phyloP scores from a whole-genome alignment of 2,797 vertebrate genomes.

The Spinus pinus region DNA sequence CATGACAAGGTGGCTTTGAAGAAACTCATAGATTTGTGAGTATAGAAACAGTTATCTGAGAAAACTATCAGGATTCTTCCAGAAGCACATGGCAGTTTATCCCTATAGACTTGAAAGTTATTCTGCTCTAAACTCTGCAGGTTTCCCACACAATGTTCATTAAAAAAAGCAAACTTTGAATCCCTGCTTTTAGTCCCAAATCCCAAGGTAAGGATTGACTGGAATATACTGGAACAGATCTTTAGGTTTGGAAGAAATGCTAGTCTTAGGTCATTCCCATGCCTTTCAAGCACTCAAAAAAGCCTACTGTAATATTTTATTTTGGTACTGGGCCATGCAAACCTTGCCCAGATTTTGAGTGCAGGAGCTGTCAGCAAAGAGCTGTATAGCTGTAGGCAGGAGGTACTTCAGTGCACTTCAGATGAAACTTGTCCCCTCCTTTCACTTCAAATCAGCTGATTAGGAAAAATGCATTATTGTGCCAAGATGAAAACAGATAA shows the following conservation, averaged over 20 bases:
- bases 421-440: neutral
- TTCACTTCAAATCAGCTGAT: constrained; percentile 31
- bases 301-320: constrained; percentile 29
- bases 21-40: neutral
- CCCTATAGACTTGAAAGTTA: neutral
- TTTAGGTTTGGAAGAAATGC: constrained; percentile 32
- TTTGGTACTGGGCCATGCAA: constrained; percentile 20
- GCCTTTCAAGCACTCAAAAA: constrained; percentile 21
- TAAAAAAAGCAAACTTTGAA: constrained; percentile 44
- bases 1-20: neutral
- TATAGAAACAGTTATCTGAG: neutral
- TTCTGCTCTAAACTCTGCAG: neutral
- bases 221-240: constrained; percentile 55
- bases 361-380: neutral
- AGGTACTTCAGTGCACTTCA: neutral
- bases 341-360: constrained; percentile 11
- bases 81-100: neutral
- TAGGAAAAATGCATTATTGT: neutral
- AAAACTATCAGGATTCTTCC: neutral
- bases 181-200: constrained; percentile 24
- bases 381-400: neutral
- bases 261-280: constrained; percentile 11
- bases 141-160: neutral
- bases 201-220: constrained; percentile 62
- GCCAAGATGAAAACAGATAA: constrained; percentile 7